Evolutionary conservation across 2,113 vertebrate species (phyloP).

Genomic region (Aphelocoma coerulescens): DNA sequence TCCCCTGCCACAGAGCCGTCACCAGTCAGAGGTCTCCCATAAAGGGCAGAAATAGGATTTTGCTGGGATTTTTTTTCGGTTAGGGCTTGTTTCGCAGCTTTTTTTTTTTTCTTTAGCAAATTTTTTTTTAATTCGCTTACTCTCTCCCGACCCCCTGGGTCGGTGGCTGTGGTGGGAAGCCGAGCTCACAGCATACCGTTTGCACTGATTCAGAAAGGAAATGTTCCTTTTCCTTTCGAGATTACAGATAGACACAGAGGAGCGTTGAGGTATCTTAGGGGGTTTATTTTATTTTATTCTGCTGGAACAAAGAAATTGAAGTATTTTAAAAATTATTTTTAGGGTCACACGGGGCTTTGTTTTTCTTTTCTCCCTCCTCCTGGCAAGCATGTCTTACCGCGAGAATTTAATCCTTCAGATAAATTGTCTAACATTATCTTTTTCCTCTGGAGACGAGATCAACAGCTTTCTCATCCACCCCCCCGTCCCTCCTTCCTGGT

Average conservation of each 20-base stretch:
- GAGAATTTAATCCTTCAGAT: constrained; percentile 11
- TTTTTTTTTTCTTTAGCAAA: not conserved
- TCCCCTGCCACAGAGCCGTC: not conserved
- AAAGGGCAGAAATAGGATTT: not conserved
- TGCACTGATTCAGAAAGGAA: constrained; percentile 39
- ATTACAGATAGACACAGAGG: not conserved
- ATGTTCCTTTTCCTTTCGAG: constrained; percentile 19
- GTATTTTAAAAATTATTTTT: not conserved
- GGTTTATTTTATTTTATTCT: constrained; percentile 19
- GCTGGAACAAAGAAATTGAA: not conserved
- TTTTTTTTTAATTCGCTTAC: not conserved
- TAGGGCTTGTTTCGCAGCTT: not conserved
- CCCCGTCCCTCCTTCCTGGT: not conserved
- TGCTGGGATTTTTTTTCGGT: not conserved
- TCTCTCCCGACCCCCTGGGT: not conserved
- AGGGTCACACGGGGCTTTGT: not conserved
- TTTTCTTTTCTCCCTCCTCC: not conserved
- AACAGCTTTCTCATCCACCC: not conserved
- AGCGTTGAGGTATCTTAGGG: not conserved
- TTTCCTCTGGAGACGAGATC: constrained; percentile 14
- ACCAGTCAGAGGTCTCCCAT: not conserved
- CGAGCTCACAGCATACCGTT: not conserved
- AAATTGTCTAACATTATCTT: not conserved
- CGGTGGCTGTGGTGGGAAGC: not conserved
- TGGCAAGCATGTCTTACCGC: not conserved